Evolutionary conservation across 2,113 vertebrate species (phyloP).

Genomic region (Tricholaema leucomelas): DNA sequence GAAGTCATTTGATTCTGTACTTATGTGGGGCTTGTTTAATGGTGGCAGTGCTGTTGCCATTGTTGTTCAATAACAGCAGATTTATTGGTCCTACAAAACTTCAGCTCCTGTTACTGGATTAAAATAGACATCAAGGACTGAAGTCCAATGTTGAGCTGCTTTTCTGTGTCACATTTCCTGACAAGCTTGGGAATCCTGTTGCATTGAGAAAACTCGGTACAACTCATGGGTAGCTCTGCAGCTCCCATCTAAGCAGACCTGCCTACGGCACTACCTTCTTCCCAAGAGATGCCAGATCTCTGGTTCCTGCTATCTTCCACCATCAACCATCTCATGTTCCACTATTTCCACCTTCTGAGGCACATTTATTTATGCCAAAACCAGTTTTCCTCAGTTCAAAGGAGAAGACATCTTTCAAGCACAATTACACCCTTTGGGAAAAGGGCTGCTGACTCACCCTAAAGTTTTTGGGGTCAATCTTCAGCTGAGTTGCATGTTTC

Average conservation of each 20-base stretch:
- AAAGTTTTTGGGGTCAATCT: conserved; percentile 64
- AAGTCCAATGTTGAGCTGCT: background rate
- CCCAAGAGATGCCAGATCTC: background rate
- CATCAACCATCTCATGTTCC: background rate
- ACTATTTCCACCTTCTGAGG: background rate
- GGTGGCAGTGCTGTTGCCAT: background rate
- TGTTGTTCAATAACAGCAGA: background rate
- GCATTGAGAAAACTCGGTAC: background rate
- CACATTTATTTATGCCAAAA: background rate
- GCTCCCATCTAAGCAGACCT: background rate
- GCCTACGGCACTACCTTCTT: background rate
- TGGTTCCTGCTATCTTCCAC: background rate
- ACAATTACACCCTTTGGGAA: background rate
- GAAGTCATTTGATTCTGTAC: background rate
- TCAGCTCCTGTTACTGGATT: background rate
- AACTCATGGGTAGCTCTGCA: background rate
- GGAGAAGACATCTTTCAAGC: background rate
- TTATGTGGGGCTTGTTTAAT: background rate
- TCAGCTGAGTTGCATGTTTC: conserved; percentile 61
- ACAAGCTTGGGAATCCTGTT: background rate
- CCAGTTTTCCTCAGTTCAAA: background rate
- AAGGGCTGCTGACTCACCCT: conserved; percentile 39
- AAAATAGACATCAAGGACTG: background rate
- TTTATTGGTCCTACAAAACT: background rate
- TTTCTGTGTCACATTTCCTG: background rate